phyloP scores from a whole-genome alignment of 2,113 vertebrate genomes.

The Apeltes quadracus region DNA sequence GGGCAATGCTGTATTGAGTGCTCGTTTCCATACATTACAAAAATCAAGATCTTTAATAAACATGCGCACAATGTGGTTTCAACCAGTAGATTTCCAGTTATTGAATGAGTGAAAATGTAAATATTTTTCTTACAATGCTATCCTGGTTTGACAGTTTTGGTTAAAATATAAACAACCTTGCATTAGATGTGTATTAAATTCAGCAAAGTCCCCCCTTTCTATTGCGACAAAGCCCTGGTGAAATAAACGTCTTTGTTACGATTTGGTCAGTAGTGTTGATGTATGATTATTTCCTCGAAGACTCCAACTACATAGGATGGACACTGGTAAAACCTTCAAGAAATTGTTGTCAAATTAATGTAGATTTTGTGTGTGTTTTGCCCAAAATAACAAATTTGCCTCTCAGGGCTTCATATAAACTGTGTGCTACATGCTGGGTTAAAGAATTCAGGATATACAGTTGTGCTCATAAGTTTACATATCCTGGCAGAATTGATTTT shows the following conservation, averaged over 20 bases:
- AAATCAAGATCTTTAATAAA: neutral
- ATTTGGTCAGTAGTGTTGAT: neutral
- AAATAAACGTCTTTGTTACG: conserved; percentile 44
- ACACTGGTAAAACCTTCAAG: too few relatives aligned
- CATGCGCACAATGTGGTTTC: neutral
- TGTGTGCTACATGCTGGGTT: too few relatives aligned
- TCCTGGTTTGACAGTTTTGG: conserved; percentile 5
- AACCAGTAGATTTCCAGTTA: neutral
- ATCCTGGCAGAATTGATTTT: too few relatives aligned
- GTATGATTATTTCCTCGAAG: neutral
- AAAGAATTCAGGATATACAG: too few relatives aligned
- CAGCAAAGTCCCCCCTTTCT: neutral
- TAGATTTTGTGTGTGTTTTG: too few relatives aligned
- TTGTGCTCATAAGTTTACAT: too few relatives aligned
- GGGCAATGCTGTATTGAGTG: neutral
- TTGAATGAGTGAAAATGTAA: conserved; percentile 14
- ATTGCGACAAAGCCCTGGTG: neutral
- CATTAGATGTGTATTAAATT: conserved; percentile 10
- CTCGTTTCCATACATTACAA: conserved; percentile 3
- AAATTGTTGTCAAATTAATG: too few relatives aligned
- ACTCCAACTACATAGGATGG: neutral
- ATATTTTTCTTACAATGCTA: neutral
- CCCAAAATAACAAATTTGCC: too few relatives aligned
- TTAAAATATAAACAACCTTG: conserved; percentile 22
- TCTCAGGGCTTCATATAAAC: too few relatives aligned